A percentile compares a stretch with the other conserved stretches of the same genome.
phyloP scores from a whole-genome alignment of 2,797 vertebrate genomes.

The Alosa sapidissima region DNA sequence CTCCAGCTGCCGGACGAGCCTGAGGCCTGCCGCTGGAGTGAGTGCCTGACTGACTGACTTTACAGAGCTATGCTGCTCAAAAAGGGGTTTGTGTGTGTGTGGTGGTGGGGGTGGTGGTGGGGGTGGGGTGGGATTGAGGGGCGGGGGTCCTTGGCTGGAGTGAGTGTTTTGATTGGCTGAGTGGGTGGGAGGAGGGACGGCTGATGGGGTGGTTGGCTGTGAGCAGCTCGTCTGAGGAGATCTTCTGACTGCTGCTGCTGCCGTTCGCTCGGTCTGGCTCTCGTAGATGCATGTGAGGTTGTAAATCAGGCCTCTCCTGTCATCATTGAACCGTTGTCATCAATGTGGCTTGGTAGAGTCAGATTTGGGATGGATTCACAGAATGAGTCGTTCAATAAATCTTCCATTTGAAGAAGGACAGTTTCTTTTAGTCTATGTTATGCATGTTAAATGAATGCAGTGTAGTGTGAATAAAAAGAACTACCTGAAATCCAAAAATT shows the following conservation, averaged over 20 bases:
- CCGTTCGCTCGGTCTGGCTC: neutral
- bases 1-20: constrained; percentile 69
- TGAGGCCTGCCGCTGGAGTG: constrained; percentile 68
- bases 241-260: neutral
- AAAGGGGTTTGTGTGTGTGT: neutral
- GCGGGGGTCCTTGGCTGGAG: neutral
- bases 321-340: neutral
- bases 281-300: neutral
- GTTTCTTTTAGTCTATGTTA: neutral
- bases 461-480: neutral
- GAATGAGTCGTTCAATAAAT: neutral
- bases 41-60: constrained; percentile 57
- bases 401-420: neutral
- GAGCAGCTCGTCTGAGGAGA: neutral
- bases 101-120: neutral
- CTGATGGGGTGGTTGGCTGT: neutral
- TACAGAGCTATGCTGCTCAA: no score
- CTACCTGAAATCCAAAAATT: neutral
- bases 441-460: neutral
- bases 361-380: neutral
- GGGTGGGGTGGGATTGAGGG: neutral
- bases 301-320: neutral
- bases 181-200: neutral
- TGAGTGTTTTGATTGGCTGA: neutral
- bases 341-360: neutral